phyloP scores from a whole-genome alignment of 2,797 vertebrate genomes.

The Stomatorhinus walkeri region DNA sequence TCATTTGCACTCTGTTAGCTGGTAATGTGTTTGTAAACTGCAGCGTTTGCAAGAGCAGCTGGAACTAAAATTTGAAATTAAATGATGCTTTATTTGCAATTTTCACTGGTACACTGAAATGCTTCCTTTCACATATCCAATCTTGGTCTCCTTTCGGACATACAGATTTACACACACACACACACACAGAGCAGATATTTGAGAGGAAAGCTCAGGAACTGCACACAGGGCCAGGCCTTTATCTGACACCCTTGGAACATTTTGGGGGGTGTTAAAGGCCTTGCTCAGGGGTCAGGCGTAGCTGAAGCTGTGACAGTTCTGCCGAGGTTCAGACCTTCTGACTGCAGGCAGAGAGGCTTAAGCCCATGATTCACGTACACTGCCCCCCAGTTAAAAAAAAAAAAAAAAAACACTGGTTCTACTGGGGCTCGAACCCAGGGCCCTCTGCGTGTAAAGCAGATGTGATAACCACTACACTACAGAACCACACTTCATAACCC shows the following conservation, averaged over 20 bases:
- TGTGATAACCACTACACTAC: background rate
- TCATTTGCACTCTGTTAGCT: background rate
- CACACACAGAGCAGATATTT: no score
- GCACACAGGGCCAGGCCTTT: background rate
- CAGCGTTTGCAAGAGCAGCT: background rate
- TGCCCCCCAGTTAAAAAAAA: background rate
- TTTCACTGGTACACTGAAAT: background rate
- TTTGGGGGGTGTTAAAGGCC: background rate
- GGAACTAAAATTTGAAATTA: background rate
- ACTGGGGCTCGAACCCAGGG: background rate
- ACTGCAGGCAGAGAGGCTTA: background rate
- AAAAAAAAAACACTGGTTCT: background rate
- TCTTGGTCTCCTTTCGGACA: background rate
- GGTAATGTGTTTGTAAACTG: background rate
- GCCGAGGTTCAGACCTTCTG: background rate
- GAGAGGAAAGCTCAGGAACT: background rate
- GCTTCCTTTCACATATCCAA: background rate
- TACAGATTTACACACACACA: background rate
- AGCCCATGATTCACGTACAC: background rate
- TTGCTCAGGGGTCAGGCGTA: background rate
- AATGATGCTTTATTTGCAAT: background rate
- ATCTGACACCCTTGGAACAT: no score
- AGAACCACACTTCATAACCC: background rate
- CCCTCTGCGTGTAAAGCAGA: background rate
- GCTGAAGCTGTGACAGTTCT: background rate